Evolutionary conservation across 2,113 vertebrate genomes (phyloP).

Genomic region (Balaeniceps rex): DNA sequence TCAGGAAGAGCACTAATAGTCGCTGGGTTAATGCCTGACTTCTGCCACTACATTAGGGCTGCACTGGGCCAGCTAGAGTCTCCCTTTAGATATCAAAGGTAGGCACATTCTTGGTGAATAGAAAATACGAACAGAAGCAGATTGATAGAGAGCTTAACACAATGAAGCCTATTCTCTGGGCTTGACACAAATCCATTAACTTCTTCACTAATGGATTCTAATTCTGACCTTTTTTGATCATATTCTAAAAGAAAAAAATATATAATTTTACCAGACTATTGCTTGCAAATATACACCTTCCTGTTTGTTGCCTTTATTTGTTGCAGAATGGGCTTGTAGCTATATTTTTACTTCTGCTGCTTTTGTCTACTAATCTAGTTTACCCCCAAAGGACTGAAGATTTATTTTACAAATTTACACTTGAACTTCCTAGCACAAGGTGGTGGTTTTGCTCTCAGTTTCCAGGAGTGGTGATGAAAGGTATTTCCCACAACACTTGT

Average conservation of each 20-base stretch:
- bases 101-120: background rate
- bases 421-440: constrained; percentile 4
- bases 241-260: background rate
- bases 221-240: background rate
- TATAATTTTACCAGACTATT: background rate
- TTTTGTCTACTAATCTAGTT: constrained; percentile 5
- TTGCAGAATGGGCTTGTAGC: background rate
- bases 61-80: background rate
- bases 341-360: background rate
- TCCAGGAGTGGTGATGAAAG: background rate
- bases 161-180: background rate
- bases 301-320: background rate
- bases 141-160: background rate
- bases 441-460: background rate
- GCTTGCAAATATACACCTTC: background rate
- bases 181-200: background rate
- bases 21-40: background rate
- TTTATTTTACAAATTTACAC: constrained; percentile 22
- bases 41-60: background rate
- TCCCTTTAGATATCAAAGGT: background rate
- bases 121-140: background rate
- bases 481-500: background rate
- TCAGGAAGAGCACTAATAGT: background rate
- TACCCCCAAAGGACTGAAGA: background rate
- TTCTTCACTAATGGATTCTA: background rate